Base-by-base conservation (phyloP, 2,888 invertebrate species). In the Drosophila rubida region DNA sequence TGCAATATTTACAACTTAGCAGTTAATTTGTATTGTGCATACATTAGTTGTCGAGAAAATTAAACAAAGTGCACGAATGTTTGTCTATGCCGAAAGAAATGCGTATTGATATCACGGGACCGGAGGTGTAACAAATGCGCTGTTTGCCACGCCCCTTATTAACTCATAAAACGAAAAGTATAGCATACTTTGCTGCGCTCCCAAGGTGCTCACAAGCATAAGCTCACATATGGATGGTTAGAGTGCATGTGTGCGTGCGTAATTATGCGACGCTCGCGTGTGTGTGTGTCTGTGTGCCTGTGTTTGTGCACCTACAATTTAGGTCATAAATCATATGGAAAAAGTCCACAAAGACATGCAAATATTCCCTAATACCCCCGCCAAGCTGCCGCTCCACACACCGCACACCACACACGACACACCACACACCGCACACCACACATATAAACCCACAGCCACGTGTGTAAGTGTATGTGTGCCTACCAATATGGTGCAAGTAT, bases 301-400 rank as follows among this genome's bases (percentile, higher is more conserved):
- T 59, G 64, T 42, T 16, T 49, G 42, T 69, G 62, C 54, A 73
- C 55, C 70, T 69, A 70, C 69, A 83, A 88, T 88, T 80, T 76
- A 62, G 84, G 84, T 85, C 87, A 85, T 88, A 85, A 85, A 85
- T 88, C 84, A 88, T 84, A 85, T 85, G 71, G 70, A 78, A 84
- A 87, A 74, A 75, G 71, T 76, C 70, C 78, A 86, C 84, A 88
- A 80, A 71, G 68, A 66, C 69, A 85, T 82, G 77, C 77, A 85
- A 82, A 87, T 87, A 77, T 68, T 82, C 71, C 80, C 80, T 64
- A 71, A 69, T 68, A 66, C 75, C 77, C 78, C 53, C 35, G 58
- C 46, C 64, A 22, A 53, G 53, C 44, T n/a, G 30, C 53, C 22
- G 30, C 32, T 22, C 37, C 23, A n/a, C 35, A 60, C 23, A 50